A percentile compares a stretch with the other conserved stretches of the same genome.
Evolutionary conservation across 2,888 invertebrate species (phyloP).

Genomic region (Polydrusus tereticollis): DNA sequence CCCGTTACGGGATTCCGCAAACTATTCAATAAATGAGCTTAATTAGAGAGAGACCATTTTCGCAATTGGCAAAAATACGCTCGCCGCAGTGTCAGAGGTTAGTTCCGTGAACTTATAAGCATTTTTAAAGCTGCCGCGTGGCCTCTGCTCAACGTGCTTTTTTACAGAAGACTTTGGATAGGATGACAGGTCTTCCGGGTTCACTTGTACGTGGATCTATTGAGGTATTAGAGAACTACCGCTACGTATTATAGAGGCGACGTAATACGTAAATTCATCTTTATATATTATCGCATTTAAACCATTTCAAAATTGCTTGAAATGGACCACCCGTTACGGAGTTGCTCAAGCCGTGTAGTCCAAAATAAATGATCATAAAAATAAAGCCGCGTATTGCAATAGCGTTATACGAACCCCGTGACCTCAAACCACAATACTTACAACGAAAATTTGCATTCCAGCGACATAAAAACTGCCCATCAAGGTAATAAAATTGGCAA

Average conservation of each 20-base stretch:
- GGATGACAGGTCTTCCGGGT: constrained; percentile 61
- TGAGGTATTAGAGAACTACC: not conserved
- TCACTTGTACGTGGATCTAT: constrained; percentile 30
- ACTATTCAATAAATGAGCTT: constrained; percentile 58
- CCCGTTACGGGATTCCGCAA: constrained; percentile 57
- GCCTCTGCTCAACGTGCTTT: constrained; percentile 52
- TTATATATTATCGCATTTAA: not conserved
- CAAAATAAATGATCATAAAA: constrained; percentile 38
- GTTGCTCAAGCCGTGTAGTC: constrained; percentile 27
- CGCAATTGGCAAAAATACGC: constrained; percentile 57
- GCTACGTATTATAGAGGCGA: not conserved
- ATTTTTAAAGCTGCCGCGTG: constrained; percentile 57
- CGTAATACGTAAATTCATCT: not conserved
- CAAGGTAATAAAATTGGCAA: constrained; percentile 55
- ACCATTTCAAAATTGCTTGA: not conserved
- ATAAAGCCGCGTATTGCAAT: constrained; percentile 37
- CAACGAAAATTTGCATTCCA: constrained; percentile 46
- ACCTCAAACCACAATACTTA: constrained; percentile 45
- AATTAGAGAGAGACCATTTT: constrained; percentile 62
- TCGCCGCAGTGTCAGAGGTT: constrained; percentile 61
- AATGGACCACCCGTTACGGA: constrained; percentile 45
- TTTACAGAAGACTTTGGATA: constrained; percentile 49
- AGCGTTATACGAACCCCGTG: constrained; percentile 40
- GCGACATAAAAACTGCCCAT: constrained; percentile 53
- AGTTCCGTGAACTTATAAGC: constrained; percentile 62